Percentiles rank a stretch among this genome's conserved stretches.
phyloP scores from a whole-genome alignment of 1,140 invertebrate species.

The Zaprionus lachaisei region DNA sequence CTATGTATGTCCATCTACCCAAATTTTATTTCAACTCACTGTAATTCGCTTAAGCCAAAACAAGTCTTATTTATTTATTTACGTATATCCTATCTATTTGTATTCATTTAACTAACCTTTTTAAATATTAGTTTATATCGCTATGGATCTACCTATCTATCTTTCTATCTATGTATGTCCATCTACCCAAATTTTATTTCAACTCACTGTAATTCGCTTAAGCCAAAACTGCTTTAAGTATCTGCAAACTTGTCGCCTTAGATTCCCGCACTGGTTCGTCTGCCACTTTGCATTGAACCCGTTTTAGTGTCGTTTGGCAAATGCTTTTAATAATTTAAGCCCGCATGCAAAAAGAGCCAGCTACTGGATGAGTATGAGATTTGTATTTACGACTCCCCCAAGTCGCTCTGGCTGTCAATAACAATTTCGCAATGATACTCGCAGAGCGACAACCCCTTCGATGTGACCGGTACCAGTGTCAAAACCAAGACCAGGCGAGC shows the following conservation, averaged over 20 bases:
- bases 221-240: constrained; percentile 9
- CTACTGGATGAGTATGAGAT: constrained; percentile 49
- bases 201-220: background rate
- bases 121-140: no score
- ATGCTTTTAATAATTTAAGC: constrained; percentile 78
- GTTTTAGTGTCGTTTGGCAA: constrained; percentile 50
- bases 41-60: no score
- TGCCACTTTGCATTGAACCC: constrained; percentile 37
- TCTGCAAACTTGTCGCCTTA: constrained; percentile 7
- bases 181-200: no score
- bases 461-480: constrained; percentile 11
- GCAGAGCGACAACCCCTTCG: constrained; percentile 57
- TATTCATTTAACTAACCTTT: no score
- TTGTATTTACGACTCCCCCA: constrained; percentile 77
- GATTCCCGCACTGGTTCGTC: constrained; percentile 37
- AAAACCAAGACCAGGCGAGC: background rate
- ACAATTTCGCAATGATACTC: constrained; percentile 72
- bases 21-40: no score
- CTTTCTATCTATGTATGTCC: no score
- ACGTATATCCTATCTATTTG: no score
- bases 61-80: no score
- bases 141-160: no score
- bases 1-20: no score
- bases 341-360: constrained; percentile 57
- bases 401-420: constrained; percentile 66